Base-by-base conservation (phyloP, 2,113 vertebrate genomes). In the Axis porcinus region DNA sequence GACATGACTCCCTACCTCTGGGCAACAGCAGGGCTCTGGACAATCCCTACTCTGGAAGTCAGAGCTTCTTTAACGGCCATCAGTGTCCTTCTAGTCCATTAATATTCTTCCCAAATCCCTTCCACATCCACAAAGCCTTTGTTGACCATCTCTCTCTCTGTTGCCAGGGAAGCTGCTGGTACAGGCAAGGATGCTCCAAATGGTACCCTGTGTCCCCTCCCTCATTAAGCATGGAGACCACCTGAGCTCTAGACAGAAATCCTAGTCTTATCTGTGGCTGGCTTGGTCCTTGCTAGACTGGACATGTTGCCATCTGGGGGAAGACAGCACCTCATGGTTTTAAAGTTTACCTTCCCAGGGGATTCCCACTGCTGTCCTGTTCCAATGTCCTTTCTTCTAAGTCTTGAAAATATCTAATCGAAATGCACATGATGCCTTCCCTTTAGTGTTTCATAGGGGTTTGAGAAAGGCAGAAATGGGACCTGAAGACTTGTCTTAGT, bases 391-490 rank as follows among this genome's bases (percentile, higher is more conserved):
- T 76, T 6, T 14, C 27, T 40, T 43, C 40, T 12, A 57, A 82
- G 19, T 33, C 57, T 93, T 78, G 17, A 76, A 67, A 54, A 50
- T 19, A 16, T 50, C 30, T 79, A 6, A 30, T 50, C 60, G 81
- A 25, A 96, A 97, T 85, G 57, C 4, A 82, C 9, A 11, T 12
- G 6, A 78, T 17, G 27, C 28, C 55, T 33, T 6, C 14, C 2
- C 1, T 2, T 45, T 25, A 43, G 40, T 81, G 15, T 27, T 57
- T 86, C 47, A 43, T 10, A 19, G 33, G 9, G 36, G 58, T 8
- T 86, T 90, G 33, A 84, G 64, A 62, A 96, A 87, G 58, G 28
- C 25, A 97, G 43, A 17, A 45, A 85, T 62, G 81, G 9, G 55
- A 85, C 1, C 17, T 5, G 21, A 1, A 40, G 64, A 43, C 89